Conservation (phyloP, 2,113 vertebrate species). For the Otis tarda region DNA sequence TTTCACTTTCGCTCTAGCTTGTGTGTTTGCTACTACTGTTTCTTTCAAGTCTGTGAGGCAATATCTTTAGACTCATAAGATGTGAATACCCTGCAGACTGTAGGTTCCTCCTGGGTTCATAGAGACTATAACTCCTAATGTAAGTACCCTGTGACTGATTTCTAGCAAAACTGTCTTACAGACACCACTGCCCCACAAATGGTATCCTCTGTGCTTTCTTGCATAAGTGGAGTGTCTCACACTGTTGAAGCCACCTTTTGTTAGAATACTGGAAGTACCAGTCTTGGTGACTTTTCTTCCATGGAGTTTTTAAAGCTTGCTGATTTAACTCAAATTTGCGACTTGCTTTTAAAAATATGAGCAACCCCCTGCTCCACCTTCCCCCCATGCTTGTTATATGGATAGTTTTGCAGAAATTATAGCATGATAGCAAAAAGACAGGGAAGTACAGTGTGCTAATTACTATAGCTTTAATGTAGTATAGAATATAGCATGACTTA, state of each 20-base stretch:
- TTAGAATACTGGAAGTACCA: not conserved
- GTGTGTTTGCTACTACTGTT: fast-evolving
- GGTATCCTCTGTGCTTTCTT: not conserved
- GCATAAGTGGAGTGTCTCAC: fast-evolving
- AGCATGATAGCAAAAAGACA: not conserved
- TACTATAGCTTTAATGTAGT: not conserved
- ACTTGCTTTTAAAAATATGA: not conserved
- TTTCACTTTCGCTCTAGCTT: not conserved
- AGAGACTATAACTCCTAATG: not conserved
- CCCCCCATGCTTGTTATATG: fast-evolving
- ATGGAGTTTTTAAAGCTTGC: not conserved
- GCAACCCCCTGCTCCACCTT: fast-evolving
- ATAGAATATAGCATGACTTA: not conserved
- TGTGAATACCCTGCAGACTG: not conserved
- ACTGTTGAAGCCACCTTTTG: not conserved
- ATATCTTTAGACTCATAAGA: not conserved
- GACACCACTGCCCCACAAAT: not conserved
- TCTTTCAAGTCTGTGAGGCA: not conserved
- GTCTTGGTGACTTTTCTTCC: not conserved
- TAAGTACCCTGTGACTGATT: not conserved
- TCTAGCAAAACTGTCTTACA: not conserved
- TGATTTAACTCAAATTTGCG: not conserved
- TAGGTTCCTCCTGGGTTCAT: not conserved
- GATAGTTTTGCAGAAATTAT: not conserved
- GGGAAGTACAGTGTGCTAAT: not conserved